phyloP scores from a whole-genome alignment of 2,888 invertebrate genomes.

The Scrobipalpa costella region DNA sequence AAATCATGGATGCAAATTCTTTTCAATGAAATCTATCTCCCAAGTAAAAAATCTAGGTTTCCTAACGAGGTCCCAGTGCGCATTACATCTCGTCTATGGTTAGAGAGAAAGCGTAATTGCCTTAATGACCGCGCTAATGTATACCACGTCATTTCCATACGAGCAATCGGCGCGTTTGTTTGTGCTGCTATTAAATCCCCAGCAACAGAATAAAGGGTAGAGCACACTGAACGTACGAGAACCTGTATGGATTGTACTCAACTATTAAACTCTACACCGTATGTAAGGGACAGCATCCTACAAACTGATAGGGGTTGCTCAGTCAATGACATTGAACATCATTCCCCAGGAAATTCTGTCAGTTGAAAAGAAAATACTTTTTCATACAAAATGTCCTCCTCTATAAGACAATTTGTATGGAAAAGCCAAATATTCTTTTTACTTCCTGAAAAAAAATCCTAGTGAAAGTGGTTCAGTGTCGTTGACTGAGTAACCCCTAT shows the following conservation, averaged over 20 bases:
- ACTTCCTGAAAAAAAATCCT: no score
- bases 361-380: no score
- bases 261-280: neutral
- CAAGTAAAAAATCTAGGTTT: neutral
- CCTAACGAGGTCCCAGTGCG: constrained; percentile 2
- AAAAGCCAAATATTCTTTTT: no score
- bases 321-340: no score
- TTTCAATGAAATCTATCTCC: neutral
- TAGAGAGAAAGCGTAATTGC: constrained; percentile 19
- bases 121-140: constrained; percentile 20
- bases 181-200: constrained; percentile 24
- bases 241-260: neutral
- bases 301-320: no score
- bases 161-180: constrained; percentile 20
- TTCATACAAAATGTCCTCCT: no score
- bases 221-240: neutral
- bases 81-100: constrained; percentile 1
- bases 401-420: no score
- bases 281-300: no score
- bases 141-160: constrained; percentile 20
- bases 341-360: no score
- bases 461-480: no score
- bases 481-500: no score
- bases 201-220: neutral
- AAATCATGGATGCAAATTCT: no score